A percentile compares a stretch with the other conserved stretches of the same genome.
Conservation (phyloP, 2,888 invertebrate genomes). For the Dinocampus coccinellae region DNA sequence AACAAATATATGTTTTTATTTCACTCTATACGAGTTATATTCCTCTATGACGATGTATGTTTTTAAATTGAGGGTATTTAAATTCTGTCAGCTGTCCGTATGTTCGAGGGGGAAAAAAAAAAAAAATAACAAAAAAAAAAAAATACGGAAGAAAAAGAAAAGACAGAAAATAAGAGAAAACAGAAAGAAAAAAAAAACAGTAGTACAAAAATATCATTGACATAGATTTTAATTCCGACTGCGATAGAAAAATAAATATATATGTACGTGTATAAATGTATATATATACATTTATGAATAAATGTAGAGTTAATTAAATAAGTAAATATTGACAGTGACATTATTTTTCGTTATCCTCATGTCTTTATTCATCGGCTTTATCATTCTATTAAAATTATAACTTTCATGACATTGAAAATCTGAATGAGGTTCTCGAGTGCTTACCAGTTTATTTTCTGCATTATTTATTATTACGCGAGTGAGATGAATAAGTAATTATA, state of each 20-base stretch:
- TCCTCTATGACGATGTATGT: not conserved
- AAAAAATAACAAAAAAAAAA: not conserved
- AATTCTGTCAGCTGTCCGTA: constrained; percentile 59
- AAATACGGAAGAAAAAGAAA: constrained; percentile 50
- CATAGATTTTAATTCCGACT: constrained; percentile 51
- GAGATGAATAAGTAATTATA: constrained; percentile 35
- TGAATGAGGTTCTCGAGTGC: not conserved
- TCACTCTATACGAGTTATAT: not conserved
- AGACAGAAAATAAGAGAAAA: constrained; percentile 62
- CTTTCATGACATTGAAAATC: not conserved
- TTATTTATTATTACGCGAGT: not conserved
- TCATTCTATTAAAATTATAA: not conserved
- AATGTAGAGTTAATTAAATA: not conserved
- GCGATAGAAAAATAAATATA: constrained; percentile 8
- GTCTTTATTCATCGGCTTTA: not conserved
- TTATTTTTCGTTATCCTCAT: not conserved
- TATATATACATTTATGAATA: not conserved
- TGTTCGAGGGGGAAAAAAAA: too few relatives aligned
- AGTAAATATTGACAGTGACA: not conserved
- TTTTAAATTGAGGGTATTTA: constrained; percentile 35
- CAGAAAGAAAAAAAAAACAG: too few relatives aligned
- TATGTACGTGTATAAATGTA: not conserved
- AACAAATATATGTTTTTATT: not conserved
- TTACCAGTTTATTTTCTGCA: not conserved
- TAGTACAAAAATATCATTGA: constrained; percentile 62